Evolutionary conservation across 2,113 vertebrate genomes (phyloP).

Genomic region (Hemibagrus wyckioides): DNA sequence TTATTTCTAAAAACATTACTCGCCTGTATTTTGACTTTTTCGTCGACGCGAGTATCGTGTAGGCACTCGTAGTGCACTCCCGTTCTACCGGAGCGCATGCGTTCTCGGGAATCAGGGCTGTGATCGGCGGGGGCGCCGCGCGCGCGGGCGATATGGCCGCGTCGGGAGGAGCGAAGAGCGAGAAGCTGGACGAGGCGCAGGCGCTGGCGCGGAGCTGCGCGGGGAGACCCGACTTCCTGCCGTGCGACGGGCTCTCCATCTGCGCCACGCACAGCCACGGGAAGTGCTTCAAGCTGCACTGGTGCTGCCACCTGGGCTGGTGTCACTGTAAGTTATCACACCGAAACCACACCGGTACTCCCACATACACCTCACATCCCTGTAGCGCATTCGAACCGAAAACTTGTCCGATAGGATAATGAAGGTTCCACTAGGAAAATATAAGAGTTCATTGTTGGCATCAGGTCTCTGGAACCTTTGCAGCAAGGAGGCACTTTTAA

Average conservation of each 20-base stretch:
- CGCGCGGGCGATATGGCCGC: constrained; percentile 32
- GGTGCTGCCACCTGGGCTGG: constrained; percentile 99
- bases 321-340: constrained; percentile 91
- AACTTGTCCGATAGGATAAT: not conserved
- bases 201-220: constrained; percentile 95
- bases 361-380: not conserved
- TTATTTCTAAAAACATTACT: not conserved
- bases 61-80: not conserved
- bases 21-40: too few relatives aligned
- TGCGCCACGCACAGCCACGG: constrained; percentile 98
- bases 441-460: not conserved
- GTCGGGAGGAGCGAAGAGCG: constrained; percentile 73
- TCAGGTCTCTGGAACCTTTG: not conserved
- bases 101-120: constrained; percentile 13
- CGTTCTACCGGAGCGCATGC: constrained; percentile 13
- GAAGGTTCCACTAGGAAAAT: not conserved
- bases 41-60: constrained; percentile 2
- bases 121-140: constrained; percentile 32
- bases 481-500: not conserved
- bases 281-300: constrained; percentile 98
- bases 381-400: not conserved
- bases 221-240: constrained; percentile 96
- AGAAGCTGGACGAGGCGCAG: constrained; percentile 93
- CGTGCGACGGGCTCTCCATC: constrained; percentile 95
- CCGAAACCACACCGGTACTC: not conserved